phyloP scores from a whole-genome alignment of 2,797 vertebrate genomes.

The Melopsittacus undulatus region DNA sequence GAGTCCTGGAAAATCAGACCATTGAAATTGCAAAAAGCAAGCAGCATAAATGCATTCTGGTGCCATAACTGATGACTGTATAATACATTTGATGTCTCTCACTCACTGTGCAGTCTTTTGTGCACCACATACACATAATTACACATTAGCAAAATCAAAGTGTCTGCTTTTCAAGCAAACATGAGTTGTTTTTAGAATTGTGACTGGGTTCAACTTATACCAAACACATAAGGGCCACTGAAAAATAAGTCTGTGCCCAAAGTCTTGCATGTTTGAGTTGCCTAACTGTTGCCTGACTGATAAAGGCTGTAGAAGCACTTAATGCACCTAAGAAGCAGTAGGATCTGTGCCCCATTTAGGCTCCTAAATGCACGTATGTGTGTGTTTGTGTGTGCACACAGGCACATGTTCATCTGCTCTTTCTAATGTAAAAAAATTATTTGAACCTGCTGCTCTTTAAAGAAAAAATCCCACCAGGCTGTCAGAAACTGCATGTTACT shows the following conservation, averaged over 20 bases:
- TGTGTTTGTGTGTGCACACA: background rate
- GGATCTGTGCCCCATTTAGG: background rate
- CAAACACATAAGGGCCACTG: background rate
- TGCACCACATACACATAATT: background rate
- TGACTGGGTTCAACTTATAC: background rate
- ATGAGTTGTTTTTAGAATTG: background rate
- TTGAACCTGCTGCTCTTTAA: background rate
- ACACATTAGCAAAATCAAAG: background rate
- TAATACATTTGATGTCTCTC: background rate
- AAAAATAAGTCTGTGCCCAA: background rate
- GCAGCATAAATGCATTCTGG: background rate
- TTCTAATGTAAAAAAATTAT: background rate
- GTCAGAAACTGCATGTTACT: background rate
- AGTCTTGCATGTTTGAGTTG: background rate
- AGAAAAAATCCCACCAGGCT: background rate
- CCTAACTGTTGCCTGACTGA: background rate
- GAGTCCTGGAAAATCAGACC: background rate
- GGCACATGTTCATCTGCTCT: background rate
- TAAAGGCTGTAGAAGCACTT: background rate
- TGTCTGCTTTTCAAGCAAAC: background rate
- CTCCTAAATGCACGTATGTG: background rate
- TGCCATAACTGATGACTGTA: background rate
- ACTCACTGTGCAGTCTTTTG: background rate
- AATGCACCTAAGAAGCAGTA: background rate
- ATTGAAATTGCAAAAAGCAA: background rate